Base-by-base conservation (phyloP, 2,888 invertebrate genomes). In the Cheilosia urbana region DNA sequence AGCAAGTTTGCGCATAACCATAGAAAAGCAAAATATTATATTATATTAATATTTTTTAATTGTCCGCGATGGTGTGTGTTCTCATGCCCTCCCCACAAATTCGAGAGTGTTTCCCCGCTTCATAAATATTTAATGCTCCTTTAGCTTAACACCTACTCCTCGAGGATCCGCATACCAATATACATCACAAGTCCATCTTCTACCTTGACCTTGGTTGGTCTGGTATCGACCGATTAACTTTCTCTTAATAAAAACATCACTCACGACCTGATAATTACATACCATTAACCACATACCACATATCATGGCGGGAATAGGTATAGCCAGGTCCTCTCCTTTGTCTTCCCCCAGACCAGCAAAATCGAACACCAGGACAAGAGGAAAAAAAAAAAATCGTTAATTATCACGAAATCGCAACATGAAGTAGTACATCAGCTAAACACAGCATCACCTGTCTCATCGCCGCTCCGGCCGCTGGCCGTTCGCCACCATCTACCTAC, bases 341-440 rank as follows among this genome's bases (percentile, higher is more conserved):
- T 71, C 60, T 73, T 49, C 5, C 53, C 73, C 40, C 4, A 2
- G 42, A 53, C 40, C 65, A 71, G 40, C 63, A 60, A 65, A 77
- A 78, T 88, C 79, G 87, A 58, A 65, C 34, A 51, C 45, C 21
- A 45, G 63, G 71, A 66, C 30, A 30, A 9, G 30, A 9, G 2
- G 9, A 30, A 30, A 0, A 1, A 55, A 73, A 60, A 47, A 30
- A 53, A 75, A 87, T 88, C 81, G 88, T 89, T 90, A 90, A 90
- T 90, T 90, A 90, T 89, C 88, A 88, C 89, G 88, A 90, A 89
- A 90, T 89, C 88, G 90, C 90, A 89, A 89, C 90, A 88, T 88
- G 89, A 88, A 88, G 89, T 87, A 88, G 88, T 83, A 80, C 82
- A 75, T 77, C 87, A 79, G 77, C 75, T 85, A 76, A 77, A 75